Evolutionary conservation across 2,888 invertebrate genomes (phyloP), one percentile per base, ranked within the genome.

Genomic region (Dione vanillae): DNA sequence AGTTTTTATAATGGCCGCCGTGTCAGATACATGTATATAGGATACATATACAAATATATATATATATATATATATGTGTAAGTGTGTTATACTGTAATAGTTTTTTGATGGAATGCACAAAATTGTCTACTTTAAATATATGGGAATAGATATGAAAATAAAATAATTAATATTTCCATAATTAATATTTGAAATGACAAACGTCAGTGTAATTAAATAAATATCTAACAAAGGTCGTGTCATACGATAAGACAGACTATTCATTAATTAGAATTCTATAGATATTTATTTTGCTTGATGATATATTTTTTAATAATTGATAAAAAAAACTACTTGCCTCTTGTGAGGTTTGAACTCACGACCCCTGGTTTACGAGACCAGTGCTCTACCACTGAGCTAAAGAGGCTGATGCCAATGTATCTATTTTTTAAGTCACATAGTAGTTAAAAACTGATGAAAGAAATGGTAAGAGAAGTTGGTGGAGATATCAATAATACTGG

Each of bases 321-420:
- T 51, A 27, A 43, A 20, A 45, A n/a, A 64, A 64, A 64, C n/a
- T 0, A 8, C 1, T 8, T 88, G 88, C 89, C 88, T 86, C 89
- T 89, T 89, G 88, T 88, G 89, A 88, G 89, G 88, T 67, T 73
- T 73, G 71, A 73, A 88, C 88, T 89, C 95, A 95, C 72, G 95
- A 95, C 95, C 95, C 95, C 95, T 95, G 95, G 95, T 95, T 95
- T 95, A 96, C 95, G 95, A 95, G 95, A 96, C 95, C 95, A 95
- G 95, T 95, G 95, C 95, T 96, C 95, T 96, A 94, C 95, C 95
- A 95, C 95, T 95, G 95, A 95, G 95, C 95, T 95, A 95, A 95
- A 95, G 95, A 95, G 95, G 95, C 95, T 76, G 19, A 41, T 59
- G 9, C n/a, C 11, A 16, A 20, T 1, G n/a, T 9, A 0, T 7